A percentile compares a stretch with the other conserved stretches of the same genome.
phyloP scores from a whole-genome alignment of 2,888 invertebrate species.

The Helleia helle region DNA sequence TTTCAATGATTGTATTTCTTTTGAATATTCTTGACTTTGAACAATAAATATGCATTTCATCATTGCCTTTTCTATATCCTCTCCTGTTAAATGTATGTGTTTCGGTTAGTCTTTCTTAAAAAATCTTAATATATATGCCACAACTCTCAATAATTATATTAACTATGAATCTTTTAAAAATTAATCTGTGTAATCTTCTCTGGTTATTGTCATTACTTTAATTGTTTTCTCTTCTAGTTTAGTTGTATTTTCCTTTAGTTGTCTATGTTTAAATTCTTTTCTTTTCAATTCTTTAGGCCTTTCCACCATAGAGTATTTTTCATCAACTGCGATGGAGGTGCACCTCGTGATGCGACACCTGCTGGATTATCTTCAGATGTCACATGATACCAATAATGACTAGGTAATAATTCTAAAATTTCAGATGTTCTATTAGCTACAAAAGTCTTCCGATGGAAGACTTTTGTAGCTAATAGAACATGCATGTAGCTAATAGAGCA shows the following conservation, averaged over 20 bases:
- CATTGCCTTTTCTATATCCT: too few relatives aligned
- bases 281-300: slow-evolving; percentile 18
- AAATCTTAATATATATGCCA: slow-evolving; percentile 18
- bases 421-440: slow-evolving; percentile 17
- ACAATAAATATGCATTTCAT: too few relatives aligned
- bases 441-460: slow-evolving; percentile 18
- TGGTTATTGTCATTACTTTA: not conserved
- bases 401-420: slow-evolving; percentile 17
- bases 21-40: too few relatives aligned
- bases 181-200: not conserved
- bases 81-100: too few relatives aligned
- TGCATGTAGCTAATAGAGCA: too few relatives aligned
- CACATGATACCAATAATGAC: slow-evolving; percentile 22
- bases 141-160: slow-evolving; percentile 13
- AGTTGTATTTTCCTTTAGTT: too few relatives aligned
- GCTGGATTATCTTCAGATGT: slow-evolving; percentile 24
- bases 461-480: slow-evolving; percentile 15
- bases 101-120: too few relatives aligned
- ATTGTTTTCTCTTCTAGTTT: not conserved
- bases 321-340: slow-evolving; percentile 14
- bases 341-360: slow-evolving; percentile 26
- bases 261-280: slow-evolving; percentile 4
- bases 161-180: slow-evolving; percentile 17
- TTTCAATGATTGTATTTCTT: too few relatives aligned
- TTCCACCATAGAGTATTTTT: slow-evolving; percentile 14